A percentile compares a stretch with the other conserved stretches of the same genome.
phyloP scores from a whole-genome alignment of 2,113 vertebrate species.

The Ictalurus punctatus region DNA sequence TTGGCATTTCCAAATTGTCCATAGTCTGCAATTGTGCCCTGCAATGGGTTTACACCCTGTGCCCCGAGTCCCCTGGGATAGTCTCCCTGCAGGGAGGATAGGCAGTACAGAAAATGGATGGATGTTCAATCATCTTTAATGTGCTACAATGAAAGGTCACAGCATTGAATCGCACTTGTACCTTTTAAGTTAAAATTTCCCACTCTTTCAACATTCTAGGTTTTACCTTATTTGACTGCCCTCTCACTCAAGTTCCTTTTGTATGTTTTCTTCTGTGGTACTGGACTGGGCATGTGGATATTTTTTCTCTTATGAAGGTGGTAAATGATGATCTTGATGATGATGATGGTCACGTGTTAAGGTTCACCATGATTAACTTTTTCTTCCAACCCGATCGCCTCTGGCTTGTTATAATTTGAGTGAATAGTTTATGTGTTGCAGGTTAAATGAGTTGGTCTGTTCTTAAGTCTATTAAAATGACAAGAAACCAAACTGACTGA shows the following conservation, averaged over 20 bases:
- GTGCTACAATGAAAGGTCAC: not conserved
- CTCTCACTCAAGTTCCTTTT: not conserved
- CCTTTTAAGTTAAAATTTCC: not conserved
- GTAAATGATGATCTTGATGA: not conserved
- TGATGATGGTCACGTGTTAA: not conserved
- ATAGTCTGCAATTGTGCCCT: no score
- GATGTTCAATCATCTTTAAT: no score
- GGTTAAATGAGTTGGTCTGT: not conserved
- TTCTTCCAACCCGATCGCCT: not conserved
- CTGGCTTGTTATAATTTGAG: not conserved
- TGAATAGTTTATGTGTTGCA: not conserved
- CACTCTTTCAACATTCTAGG: not conserved
- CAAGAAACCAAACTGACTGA: not conserved
- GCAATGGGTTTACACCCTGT: no score
- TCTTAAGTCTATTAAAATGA: not conserved
- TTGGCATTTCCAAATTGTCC: no score
- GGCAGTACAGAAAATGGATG: no score
- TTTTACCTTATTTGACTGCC: not conserved
- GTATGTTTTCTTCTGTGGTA: not conserved
- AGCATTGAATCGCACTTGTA: not conserved
- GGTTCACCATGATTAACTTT: not conserved
- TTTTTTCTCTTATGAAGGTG: not conserved
- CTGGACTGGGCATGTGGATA: not conserved
- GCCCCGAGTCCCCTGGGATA: no score
- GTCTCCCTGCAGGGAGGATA: no score